Percentiles rank a stretch among this genome's conserved stretches.
These are phyloP conservation scores for Hanleya hanleyi DNA, from an alignment of 2,888 invertebrate species.

Conservation along the genomic window DNA sequence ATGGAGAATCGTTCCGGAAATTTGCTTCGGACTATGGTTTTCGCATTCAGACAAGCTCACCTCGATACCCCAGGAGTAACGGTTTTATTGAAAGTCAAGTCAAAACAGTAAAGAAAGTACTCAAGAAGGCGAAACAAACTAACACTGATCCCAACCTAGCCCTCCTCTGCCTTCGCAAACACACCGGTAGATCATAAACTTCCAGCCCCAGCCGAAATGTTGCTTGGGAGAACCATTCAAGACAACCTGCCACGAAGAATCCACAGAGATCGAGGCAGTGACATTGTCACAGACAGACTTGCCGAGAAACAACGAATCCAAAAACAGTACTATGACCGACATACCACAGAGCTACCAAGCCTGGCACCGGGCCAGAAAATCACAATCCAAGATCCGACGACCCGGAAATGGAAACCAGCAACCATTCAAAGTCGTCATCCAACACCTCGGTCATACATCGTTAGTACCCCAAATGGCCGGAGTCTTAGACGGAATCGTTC, in stretches of 20 bases:
- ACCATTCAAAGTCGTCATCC: background rate
- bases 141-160: slow-evolving; percentile 5
- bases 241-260: slow-evolving; percentile 6
- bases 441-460: no score
- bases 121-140: slow-evolving; percentile 5
- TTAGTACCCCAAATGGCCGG: no score
- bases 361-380: background rate
- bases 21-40: background rate
- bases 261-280: background rate
- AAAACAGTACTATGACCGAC: background rate
- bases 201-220: slow-evolving; percentile 4
- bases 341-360: background rate
- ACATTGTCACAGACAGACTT: background rate
- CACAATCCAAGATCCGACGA: background rate
- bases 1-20: background rate
- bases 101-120: background rate
- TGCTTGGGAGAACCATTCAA: background rate
- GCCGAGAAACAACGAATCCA: background rate
- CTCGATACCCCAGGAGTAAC: slow-evolving; percentile 4
- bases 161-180: background rate
- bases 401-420: background rate
- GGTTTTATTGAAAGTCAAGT: slow-evolving; percentile 14
- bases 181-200: slow-evolving; percentile 9
- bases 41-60: background rate
- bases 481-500: no score